Base-by-base conservation (phyloP, 2,797 vertebrate genomes). In the Sebastes iracundus region DNA sequence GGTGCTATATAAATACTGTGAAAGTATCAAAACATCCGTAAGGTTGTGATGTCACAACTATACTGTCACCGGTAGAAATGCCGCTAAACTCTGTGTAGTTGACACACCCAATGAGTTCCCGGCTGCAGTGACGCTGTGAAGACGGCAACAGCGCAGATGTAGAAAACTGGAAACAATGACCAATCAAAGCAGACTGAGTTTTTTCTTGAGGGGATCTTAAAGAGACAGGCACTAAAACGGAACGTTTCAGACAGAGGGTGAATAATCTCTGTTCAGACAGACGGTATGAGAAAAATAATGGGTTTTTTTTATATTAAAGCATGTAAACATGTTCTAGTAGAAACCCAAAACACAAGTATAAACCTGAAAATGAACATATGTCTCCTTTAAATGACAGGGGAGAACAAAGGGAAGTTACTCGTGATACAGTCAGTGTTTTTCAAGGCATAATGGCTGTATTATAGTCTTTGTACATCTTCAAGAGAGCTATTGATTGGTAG, bases 401-500 rank as follows among this genome's bases (percentile, higher is more conserved):
- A 64, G 16, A 58, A 23, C 32, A 73, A 27, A 58, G 3, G 38
- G 16, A 65, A 52, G 33, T 66, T 7, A 32, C 3, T 4, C 7
- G 14, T 13, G 22, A 32, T 42, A 49, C 32, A 46, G 1, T 2
- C 27, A 25, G 25, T 66, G 20, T 71, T 25, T 53, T 58, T 72
- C 8, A 42, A 33, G 4, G 18, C 2, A 5, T 18, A 4, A n/a
- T 32, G 8, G 3, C 49, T 49, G 20, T 55, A 27, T 58, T 55
- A 13, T 28, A 7, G 14, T 65, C 18, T 55, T 20, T 38, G 28
- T 35, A 22, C 46, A 20, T 35, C 27, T 60, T 68, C 10, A 71
- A 27, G 33, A 77, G 23, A 10, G 27, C 38, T 53, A 11, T 55
- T 72, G 62, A 67, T 66, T 61, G 14, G 46, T 65, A 27, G 12